These are phyloP conservation scores for Lytechinus pictus DNA, from an alignment of 35 echinoderm and acorn worm genomes.

Conservation along the genomic window DNA sequence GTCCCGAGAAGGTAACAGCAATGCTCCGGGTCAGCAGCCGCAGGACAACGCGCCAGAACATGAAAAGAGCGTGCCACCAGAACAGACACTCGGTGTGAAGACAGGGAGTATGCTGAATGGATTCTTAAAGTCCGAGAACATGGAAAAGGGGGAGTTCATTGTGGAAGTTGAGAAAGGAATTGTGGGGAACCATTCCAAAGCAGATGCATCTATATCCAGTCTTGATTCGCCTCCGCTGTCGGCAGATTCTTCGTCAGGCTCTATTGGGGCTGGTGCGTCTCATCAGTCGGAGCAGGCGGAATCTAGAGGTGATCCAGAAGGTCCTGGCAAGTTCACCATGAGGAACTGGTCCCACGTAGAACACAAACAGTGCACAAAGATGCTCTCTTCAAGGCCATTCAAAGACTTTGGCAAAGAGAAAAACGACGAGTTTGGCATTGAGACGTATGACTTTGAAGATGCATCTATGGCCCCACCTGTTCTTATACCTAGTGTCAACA, in stretches of 20 bases:
- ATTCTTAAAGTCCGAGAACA: not conserved
- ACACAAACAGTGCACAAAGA: conserved; percentile 38
- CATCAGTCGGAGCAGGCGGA: not conserved
- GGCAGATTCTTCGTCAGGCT: conserved; percentile 31
- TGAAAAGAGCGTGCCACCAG: not conserved
- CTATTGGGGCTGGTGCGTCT: not conserved
- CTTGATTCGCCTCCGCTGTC: conserved; percentile 37
- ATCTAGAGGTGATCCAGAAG: not conserved
- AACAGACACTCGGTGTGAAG: not conserved
- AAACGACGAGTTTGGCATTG: conserved; percentile 24
- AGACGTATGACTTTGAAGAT: conserved; percentile 40
- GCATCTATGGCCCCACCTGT: not conserved
- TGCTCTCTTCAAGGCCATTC: conserved; percentile 42
- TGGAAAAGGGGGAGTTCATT: conserved; percentile 33
- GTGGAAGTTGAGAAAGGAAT: conserved; percentile 40
- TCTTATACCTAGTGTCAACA: not conserved
- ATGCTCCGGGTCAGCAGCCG: not conserved
- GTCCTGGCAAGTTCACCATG: conserved; percentile 37
- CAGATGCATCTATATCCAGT: conserved; percentile 15
- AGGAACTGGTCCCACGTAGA: conserved; percentile 47
- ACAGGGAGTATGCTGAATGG: not conserved
- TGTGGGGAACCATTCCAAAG: not conserved
- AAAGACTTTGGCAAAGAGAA: conserved; percentile 41
- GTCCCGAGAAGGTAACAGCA: not conserved
- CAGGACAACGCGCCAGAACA: not conserved